Conservation (phyloP, 2,888 invertebrate genomes). For the Ischnura elegans region DNA sequence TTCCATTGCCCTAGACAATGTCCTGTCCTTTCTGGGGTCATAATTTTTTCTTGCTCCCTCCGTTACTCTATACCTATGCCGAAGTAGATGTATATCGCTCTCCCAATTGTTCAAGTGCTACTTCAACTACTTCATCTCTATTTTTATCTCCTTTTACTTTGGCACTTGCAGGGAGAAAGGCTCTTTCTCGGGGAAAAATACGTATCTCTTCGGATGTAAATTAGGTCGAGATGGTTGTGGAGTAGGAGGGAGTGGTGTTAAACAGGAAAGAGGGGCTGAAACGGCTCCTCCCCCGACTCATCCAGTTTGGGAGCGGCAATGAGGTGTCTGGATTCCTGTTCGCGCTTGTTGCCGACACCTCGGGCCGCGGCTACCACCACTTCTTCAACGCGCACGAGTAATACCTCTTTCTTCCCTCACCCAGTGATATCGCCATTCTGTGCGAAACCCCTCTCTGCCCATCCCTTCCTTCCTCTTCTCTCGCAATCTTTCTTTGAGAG, state of each 20-base stretch:
- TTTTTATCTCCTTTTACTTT: too few species aligned
- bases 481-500: too few species aligned
- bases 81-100: too few species aligned
- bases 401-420: neutral
- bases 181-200: neutral
- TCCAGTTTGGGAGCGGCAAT: neutral
- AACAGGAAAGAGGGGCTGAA: neutral
- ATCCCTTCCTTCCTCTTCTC: neutral
- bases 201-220: neutral
- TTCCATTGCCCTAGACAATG: too few species aligned
- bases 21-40: too few species aligned
- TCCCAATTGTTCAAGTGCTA: too few species aligned
- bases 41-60: neutral
- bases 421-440: neutral
- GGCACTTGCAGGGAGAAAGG: neutral
- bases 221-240: neutral
- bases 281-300: neutral
- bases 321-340: neutral
- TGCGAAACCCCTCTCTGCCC: neutral
- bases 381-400: neutral
- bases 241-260: neutral
- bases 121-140: too few species aligned
- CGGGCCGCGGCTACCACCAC: neutral
- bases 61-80: neutral
- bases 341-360: neutral